Evolutionary conservation across 2,888 invertebrate species (phyloP), one percentile per base, ranked within the genome.

Genomic region (Alloscopus bannaensis): DNA sequence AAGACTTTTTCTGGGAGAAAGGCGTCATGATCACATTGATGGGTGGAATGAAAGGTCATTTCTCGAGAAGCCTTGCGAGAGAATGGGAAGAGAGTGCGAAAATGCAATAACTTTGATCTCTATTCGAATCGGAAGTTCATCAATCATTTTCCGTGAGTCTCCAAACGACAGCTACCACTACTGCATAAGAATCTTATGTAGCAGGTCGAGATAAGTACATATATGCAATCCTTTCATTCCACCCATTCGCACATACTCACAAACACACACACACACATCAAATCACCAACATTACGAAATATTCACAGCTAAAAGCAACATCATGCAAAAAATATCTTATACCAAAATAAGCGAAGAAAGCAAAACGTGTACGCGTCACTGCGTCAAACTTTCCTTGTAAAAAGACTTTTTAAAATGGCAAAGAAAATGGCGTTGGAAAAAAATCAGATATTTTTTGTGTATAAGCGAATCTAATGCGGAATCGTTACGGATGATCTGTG

Each of bases 51-150:
- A 59, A 20, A 59, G 11, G 31, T n/a, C n/a, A n/a, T n/a, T n/a
- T 80, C 26, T 55, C 29, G 62, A 64, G 68, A 76, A 47, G 52
- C 64, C 55, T 40, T 36, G 36, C 6, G 36, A n/a, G 47, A 29
- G 60, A 78, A 75, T 75, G 50, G 69, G 66, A 66, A 73, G 55
- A 62, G 81, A 66, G 71, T 72, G 69, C 75, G 72, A 73, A 73
- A 80, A 75, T 62, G 77, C 80, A 83, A 84, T 85, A 84, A 84
- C 84, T 84, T 84, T 83, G 84, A 85, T 85, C 85, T 84, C 85
- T 84, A 85, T 85, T 85, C 81, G 85, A 85, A 84, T 85, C 85
- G 85, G 85, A 85, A 84, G 85, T 85, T 85, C 85, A 85, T 85
- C 85, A 83, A 85, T 85, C 85, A 85, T 84, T 82, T 81, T 82